phyloP scores from a whole-genome alignment of 2,113 vertebrate genomes.

The Syngnathus scovelli region DNA sequence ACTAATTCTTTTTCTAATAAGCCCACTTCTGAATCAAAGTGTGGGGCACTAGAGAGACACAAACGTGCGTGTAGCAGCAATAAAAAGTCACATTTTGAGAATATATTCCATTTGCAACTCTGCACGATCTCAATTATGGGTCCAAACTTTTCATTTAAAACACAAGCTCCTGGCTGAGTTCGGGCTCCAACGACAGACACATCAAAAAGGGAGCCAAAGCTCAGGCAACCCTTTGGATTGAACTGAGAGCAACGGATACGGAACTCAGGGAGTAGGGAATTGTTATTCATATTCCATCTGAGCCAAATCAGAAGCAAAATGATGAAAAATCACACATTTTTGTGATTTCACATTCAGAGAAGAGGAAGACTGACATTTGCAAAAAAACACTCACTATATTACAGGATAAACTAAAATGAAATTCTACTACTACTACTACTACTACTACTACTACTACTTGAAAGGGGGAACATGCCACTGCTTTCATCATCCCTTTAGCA shows the following conservation, averaged over 20 bases:
- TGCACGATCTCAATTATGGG: not conserved
- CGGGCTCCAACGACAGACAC: not conserved
- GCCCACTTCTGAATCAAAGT: not conserved
- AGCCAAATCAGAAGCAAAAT: conserved; percentile 2
- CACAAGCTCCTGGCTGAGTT: not conserved
- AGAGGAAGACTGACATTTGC: not conserved
- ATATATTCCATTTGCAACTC: not conserved
- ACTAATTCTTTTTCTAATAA: not conserved
- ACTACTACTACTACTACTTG: too few relatives aligned
- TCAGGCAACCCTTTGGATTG: not conserved
- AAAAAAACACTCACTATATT: not conserved
- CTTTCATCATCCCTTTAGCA: not conserved
- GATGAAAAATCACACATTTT: not conserved
- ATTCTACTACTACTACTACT: not conserved
- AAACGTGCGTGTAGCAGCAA: not conserved
- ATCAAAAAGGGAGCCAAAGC: not conserved
- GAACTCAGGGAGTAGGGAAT: not conserved
- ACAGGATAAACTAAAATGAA: not conserved
- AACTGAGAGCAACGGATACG: not conserved
- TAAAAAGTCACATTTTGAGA: too few relatives aligned
- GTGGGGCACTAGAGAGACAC: not conserved
- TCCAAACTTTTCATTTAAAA: not conserved
- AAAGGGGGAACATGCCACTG: not conserved
- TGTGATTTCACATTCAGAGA: not conserved
- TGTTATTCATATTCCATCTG: not conserved